Evolutionary conservation across 2,888 invertebrate species (phyloP), one percentile per base, ranked within the genome.

Genomic region (Rhaphigaster nebulosa): DNA sequence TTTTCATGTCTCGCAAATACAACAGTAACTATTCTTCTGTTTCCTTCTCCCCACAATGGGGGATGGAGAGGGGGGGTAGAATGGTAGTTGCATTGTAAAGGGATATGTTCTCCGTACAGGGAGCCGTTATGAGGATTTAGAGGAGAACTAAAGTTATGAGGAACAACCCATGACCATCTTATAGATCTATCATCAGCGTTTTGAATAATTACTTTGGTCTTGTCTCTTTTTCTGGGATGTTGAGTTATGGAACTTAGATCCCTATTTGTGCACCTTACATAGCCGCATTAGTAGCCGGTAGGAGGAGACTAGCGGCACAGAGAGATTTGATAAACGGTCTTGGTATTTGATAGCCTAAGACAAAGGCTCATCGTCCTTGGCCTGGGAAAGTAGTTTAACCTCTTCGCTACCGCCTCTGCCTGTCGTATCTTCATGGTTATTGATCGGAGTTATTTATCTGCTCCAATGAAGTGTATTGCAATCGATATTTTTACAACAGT

Each of bases 381-480:
- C 41, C 38, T 41, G 80, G 38, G 80, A 80, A 80, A 80, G 80
- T 80, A 41, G 80, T 80, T 80, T 10, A 80, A 26, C 80, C 41
- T 80, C 80, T 41, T 41, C 41, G 1, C 41, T 80, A 23, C 80
- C 23, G 1, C 26, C 10, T 18, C 80, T 13, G 80, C 80, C 26
- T 80, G 80, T 23, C 26, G 0, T 23, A 10, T 80, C 23, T 80
- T 26, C 41, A 76, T 38, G 3, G 3, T 20, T n/a, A 76, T 38
- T 38, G 76, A 26, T 26, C 38, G 0, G 3, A 34, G 34, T 34
- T 34, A 20, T 29, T 41, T 38, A 80, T 65, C n/a, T 60, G n/a
- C 29, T 26, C 26, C 29, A 1, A n/a, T 65, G 65, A 29, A 1
- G 20, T n/a, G 12, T 60, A 8, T n/a, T n/a, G 60, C 1, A n/a